These are phyloP conservation scores for Pollenia labialis DNA, from an alignment of 2,888 invertebrate genomes.

Conservation along the genomic window DNA sequence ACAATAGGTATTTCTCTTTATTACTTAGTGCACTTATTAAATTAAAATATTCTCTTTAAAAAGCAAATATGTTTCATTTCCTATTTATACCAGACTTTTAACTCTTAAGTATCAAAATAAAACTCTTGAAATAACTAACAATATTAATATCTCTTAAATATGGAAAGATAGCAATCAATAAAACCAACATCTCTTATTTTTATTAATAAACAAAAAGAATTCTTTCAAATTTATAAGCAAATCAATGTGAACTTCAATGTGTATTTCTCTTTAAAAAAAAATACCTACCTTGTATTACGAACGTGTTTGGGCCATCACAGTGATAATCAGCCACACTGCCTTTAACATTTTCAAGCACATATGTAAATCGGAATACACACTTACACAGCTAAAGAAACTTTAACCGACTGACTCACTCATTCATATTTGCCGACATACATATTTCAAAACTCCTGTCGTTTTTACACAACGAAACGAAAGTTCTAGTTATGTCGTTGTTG, in stretches of 20 bases:
- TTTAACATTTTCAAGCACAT: neutral
- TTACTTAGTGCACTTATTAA: neutral
- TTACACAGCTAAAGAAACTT: neutral
- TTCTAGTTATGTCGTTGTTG: constrained; percentile 28
- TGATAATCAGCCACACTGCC: constrained; percentile 40
- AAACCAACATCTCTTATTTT: constrained; percentile 45
- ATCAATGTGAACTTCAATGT: neutral
- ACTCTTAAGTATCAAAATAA: constrained; percentile 6
- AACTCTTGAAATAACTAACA: constrained; percentile 33
- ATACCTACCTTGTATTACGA: constrained; percentile 7
- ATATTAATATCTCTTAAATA: constrained; percentile 38
- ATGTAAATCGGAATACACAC: neutral
- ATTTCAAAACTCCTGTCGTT: constrained; percentile 59
- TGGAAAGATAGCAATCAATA: neutral
- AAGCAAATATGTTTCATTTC: constrained; percentile 27
- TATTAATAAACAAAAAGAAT: neutral
- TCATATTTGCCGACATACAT: constrained; percentile 5
- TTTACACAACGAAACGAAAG: constrained; percentile 18
- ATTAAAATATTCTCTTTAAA: constrained; percentile 21
- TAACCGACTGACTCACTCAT: constrained; percentile 15
- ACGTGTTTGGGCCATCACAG: constrained; percentile 32
- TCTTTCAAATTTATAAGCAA: constrained; percentile 10
- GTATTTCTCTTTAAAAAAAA: constrained; percentile 9
- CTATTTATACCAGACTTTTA: constrained; percentile 31
- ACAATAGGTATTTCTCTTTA: constrained; percentile 6